phyloP scores from a whole-genome alignment of 2,113 vertebrate genomes.

The Calidris pygmaea region DNA sequence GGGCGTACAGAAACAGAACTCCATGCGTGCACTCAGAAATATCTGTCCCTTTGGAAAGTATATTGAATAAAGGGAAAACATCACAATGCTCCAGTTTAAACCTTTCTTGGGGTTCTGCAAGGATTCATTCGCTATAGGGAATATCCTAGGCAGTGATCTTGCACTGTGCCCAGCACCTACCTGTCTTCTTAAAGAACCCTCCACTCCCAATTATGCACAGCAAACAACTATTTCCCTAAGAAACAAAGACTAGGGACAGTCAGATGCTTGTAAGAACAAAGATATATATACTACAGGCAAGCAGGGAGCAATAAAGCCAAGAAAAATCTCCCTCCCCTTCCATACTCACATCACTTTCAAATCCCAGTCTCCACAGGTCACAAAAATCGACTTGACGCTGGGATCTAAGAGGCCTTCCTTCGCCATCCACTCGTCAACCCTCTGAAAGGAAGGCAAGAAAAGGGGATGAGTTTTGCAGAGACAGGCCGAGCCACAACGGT shows the following conservation, averaged over 20 bases:
- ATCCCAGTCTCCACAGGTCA: constrained; percentile 89
- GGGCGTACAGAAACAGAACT: not conserved
- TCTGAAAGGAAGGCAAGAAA: constrained; percentile 80
- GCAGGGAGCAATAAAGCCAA: not conserved
- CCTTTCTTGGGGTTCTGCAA: not conserved
- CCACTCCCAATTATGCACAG: not conserved
- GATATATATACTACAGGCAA: not conserved
- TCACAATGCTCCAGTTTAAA: not conserved
- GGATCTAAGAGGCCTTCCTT: constrained; percentile 86
- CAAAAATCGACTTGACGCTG: constrained; percentile 86
- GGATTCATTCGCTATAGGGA: not conserved
- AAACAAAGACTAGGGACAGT: not conserved
- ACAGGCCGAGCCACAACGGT: constrained; percentile 67
- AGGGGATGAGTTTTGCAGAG: constrained; percentile 69
- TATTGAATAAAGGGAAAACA: not conserved
- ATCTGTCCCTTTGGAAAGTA: not conserved
- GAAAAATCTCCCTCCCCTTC: constrained; percentile 30
- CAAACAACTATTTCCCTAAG: not conserved
- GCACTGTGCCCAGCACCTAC: not conserved
- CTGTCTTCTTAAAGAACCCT: not conserved
- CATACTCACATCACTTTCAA: constrained; percentile 88
- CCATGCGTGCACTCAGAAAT: not conserved
- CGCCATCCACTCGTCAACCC: constrained; percentile 86
- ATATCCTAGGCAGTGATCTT: not conserved
- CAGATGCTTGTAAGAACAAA: constrained; percentile 2